Conservation (phyloP, 2,888 invertebrate species). For the Lepeophtheirus nordmannii region DNA sequence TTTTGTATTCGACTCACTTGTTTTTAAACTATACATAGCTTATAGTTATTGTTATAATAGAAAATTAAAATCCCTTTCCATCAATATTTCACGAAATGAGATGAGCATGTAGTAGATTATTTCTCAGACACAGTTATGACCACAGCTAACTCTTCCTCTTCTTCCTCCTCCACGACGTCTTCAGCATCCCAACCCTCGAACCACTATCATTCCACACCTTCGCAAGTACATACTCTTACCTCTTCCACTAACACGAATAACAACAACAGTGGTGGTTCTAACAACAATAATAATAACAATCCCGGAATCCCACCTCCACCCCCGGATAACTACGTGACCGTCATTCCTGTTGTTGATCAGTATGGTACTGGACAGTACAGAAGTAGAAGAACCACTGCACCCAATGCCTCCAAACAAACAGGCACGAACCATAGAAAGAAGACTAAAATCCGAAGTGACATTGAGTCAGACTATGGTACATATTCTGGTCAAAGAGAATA, state of each 20-base stretch:
- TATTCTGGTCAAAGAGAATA: constrained; percentile 15
- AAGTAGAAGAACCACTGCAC: background rate
- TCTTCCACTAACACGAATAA: background rate
- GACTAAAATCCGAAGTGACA: constrained; percentile 18
- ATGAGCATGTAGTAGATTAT: no score
- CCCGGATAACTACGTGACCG: constrained; percentile 39
- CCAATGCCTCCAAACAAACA: background rate
- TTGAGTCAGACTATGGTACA: constrained; percentile 19
- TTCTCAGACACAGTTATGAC: no score
- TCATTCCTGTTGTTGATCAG: constrained; percentile 40
- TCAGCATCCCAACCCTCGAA: background rate
- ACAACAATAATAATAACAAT: background rate
- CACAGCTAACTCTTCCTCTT: background rate
- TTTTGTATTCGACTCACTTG: no score
- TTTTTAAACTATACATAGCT: no score
- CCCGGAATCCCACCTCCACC: background rate
- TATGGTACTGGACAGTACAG: background rate
- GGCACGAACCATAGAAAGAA: constrained; percentile 5
- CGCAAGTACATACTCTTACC: constrained; percentile 1
- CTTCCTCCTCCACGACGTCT: background rate
- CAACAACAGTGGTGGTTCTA: background rate
- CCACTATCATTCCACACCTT: background rate
- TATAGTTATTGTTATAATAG: no score
- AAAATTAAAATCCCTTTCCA: no score
- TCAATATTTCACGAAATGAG: no score